These are phyloP conservation scores for Lagopus muta DNA, from an alignment of 2,113 vertebrate genomes.

Conservation along the genomic window DNA sequence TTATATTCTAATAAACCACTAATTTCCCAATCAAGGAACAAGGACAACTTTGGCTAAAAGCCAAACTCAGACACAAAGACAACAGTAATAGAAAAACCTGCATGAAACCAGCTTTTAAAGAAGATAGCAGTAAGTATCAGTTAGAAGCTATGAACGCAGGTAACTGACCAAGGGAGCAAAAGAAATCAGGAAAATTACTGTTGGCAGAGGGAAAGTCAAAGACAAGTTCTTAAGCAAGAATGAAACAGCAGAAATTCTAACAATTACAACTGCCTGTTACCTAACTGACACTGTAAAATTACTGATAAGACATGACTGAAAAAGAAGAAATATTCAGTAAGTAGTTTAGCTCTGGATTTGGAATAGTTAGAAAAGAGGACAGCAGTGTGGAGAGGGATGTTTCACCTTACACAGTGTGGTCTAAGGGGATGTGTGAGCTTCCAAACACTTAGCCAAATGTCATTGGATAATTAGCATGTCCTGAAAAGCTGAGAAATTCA, in stretches of 20 bases:
- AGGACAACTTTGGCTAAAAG: slow-evolving; percentile 18
- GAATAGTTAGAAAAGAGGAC: background rate
- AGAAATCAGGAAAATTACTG: background rate
- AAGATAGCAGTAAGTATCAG: background rate
- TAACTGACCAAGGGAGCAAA: slow-evolving; percentile 24
- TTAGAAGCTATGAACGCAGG: slow-evolving; percentile 15
- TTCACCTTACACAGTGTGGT: background rate
- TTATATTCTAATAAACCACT: slow-evolving; percentile 57
- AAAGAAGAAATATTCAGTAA: background rate
- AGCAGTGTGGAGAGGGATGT: background rate
- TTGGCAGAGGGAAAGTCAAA: background rate
- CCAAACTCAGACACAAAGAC: background rate
- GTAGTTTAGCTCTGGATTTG: background rate
- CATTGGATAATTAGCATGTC: background rate
- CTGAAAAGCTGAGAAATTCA: slow-evolving; percentile 2
- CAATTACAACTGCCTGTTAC: background rate
- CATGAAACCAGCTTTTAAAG: background rate
- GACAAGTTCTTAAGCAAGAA: background rate
- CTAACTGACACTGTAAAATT: background rate
- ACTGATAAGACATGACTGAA: background rate
- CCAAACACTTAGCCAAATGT: background rate
- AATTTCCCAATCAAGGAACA: slow-evolving; percentile 56
- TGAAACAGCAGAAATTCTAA: slow-evolving; percentile 23
- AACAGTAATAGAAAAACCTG: background rate
- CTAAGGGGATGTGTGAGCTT: background rate